Evolutionary conservation across 2,113 vertebrate species (phyloP).

Genomic region (Lophotis ruficrista): DNA sequence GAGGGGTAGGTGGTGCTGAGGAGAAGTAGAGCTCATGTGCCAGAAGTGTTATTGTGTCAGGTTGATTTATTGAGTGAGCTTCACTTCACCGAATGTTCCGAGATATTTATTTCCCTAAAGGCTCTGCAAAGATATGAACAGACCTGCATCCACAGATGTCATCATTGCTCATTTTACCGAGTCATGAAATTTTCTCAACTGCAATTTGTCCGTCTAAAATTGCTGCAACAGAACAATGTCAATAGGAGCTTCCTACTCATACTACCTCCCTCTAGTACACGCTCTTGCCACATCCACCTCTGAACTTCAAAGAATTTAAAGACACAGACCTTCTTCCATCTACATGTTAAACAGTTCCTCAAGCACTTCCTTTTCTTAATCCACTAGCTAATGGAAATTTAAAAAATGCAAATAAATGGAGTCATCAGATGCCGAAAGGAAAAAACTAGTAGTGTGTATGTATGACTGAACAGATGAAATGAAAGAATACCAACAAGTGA

Average conservation of each 20-base stretch:
- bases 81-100: constrained; percentile 99
- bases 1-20: constrained; percentile 95
- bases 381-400: neutral
- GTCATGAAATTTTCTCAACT: constrained; percentile 98
- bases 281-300: constrained; percentile 53
- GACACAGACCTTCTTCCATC: neutral
- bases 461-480: neutral
- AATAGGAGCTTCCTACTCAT: constrained; percentile 85
- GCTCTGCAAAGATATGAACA: constrained; percentile 99
- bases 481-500: neutral
- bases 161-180: constrained; percentile 99
- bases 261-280: constrained; percentile 42
- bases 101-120: constrained; percentile 99
- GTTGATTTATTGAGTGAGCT: constrained; percentile 99
- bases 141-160: constrained; percentile 99
- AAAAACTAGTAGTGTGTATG: neutral
- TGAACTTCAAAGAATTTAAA: constrained; percentile 67
- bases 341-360: neutral
- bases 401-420: neutral
- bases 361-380: neutral
- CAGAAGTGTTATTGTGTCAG: constrained; percentile 99
- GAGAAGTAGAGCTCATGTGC: constrained; percentile 91
- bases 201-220: constrained; percentile 89
- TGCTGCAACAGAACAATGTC: constrained; percentile 86
- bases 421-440: neutral